Base-by-base conservation (phyloP, 2,797 vertebrate genomes). In the Galago senegalensis region DNA sequence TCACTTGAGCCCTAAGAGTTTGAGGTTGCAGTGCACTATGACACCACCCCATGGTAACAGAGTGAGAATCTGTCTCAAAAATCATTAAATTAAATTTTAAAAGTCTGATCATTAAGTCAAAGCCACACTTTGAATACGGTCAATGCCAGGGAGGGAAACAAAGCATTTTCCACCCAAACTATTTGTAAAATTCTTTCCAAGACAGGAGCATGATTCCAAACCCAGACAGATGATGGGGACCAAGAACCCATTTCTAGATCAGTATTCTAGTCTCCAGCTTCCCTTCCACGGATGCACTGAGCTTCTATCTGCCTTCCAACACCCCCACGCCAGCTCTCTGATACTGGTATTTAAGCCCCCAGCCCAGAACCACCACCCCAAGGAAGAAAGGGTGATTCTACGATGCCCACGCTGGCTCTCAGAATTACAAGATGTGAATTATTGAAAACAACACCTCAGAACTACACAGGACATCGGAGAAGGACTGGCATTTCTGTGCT, bases 401-500 rank as follows among this genome's bases (percentile, higher is more conserved):
- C 0, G 0, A 13, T 0, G 13, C 40, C 87, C 73, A 63, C 60
- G 18, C 12, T 0, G 0, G 63, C 75, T 72, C 77, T 94, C 25
- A 4, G 77, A 67, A 90, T 85, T 25, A 76, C 90, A 69, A 3
- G 70, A 93, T 23, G 70, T 77, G 93, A 92, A 83, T 79, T 93
- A 81, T 17, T 76, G 79, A 76, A 89, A 84, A 75, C 76, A 40
- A 77, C 73, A 5, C 83, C 34, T 10, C 16, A 27, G 40, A 69
- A 27, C 27, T 43, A 7, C 76, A 10, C 61, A 29, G 79, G 93
- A 82, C 77, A 53, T 29, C n/a, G 0, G 14, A 60, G 58, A 87
- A 73, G 21, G 49, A 21, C 93, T 96, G 97, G 97, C 95, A 95
- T 97, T 97, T 97, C 84, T 6, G 87, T 76, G 73, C 89, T 69